A percentile compares a stretch with the other conserved stretches of the same genome.
Evolutionary conservation across 2,113 vertebrate genomes (phyloP).

Genomic region (Dunckerocampus dactyliophorus): DNA sequence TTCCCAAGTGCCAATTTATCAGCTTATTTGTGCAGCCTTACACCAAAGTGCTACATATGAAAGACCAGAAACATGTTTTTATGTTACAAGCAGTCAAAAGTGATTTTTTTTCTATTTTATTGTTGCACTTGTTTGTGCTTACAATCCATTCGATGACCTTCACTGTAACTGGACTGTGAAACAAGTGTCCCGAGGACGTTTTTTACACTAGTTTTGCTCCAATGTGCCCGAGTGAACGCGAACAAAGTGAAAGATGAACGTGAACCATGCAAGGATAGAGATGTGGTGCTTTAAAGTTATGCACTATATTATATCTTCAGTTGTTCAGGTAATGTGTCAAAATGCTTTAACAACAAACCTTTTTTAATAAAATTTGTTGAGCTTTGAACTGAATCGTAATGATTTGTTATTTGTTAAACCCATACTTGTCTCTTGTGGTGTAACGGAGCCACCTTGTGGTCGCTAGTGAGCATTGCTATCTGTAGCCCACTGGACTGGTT

Average conservation of each 20-base stretch:
- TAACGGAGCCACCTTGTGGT: too few species aligned
- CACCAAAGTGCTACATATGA: conserved; percentile 30
- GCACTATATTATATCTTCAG: background rate
- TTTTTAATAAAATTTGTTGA: background rate
- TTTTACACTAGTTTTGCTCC: background rate
- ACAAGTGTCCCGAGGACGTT: too few species aligned
- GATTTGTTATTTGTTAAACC: too few species aligned
- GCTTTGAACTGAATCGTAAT: too few species aligned
- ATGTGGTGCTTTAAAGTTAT: conserved; percentile 2
- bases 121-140: background rate
- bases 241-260: background rate
- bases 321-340: background rate
- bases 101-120: background rate
- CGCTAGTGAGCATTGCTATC: too few species aligned
- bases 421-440: too few species aligned
- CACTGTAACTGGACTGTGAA: background rate
- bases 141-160: background rate
- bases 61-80: background rate
- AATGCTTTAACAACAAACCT: background rate
- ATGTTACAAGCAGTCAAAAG: background rate
- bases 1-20: conserved; percentile 25
- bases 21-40: conserved; percentile 1
- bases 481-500: too few species aligned
- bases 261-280: conserved; percentile 51
- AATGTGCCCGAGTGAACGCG: too few species aligned